A percentile compares a stretch with the other conserved stretches of the same genome.
These are phyloP conservation scores for Thaumatotibia leucotreta DNA, from an alignment of 1,140 invertebrate species.

Conservation along the genomic window DNA sequence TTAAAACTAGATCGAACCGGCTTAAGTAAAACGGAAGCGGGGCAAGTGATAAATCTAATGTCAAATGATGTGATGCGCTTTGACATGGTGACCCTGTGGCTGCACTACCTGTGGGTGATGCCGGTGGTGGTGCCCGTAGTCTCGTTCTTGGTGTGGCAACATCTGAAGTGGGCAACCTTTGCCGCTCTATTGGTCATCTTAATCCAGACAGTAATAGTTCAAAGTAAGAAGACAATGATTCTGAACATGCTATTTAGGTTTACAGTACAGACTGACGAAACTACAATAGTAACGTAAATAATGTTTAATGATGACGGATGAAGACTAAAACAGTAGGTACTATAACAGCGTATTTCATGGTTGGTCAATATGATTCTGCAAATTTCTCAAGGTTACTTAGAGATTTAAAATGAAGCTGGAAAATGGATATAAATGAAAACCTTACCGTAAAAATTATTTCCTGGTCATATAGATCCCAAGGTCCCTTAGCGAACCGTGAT, in stretches of 20 bases:
- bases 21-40: slow-evolving; percentile 84
- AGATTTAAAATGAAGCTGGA: too few relatives aligned
- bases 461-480: too few relatives aligned
- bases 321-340: too few relatives aligned
- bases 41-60: slow-evolving; percentile 91
- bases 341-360: too few relatives aligned
- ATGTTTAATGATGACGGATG: too few relatives aligned
- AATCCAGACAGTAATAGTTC: slow-evolving; percentile 80
- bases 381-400: too few relatives aligned
- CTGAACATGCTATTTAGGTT: background rate
- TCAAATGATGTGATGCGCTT: slow-evolving; percentile 88
- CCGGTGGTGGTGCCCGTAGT: slow-evolving; percentile 83
- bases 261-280: too few relatives aligned
- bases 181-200: slow-evolving; percentile 79
- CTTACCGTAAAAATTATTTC: too few relatives aligned
- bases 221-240: slow-evolving; percentile 74
- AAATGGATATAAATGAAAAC: too few relatives aligned
- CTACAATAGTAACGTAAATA: too few relatives aligned
- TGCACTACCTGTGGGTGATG: slow-evolving; percentile 85
- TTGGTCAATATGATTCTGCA: too few relatives aligned
- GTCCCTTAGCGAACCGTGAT: too few relatives aligned
- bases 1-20: slow-evolving; percentile 78
- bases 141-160: slow-evolving; percentile 80
- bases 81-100: slow-evolving; percentile 70
- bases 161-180: slow-evolving; percentile 77